A percentile compares a stretch with the other conserved stretches of the same genome.
Evolutionary conservation across 1,140 invertebrate genomes (phyloP).

Genomic region (Zaprionus tsacasi): DNA sequence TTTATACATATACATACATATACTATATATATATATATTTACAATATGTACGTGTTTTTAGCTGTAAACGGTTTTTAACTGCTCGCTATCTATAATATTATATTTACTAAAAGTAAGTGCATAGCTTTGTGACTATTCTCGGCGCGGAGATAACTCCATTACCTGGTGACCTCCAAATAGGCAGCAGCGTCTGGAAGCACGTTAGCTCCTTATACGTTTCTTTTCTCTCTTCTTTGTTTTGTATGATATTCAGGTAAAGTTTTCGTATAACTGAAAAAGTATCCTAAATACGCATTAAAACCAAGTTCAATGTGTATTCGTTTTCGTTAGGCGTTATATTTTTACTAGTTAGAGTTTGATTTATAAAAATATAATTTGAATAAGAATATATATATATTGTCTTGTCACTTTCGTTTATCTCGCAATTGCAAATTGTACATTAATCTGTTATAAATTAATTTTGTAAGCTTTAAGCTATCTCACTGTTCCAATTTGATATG

Average conservation of each 20-base stretch:
- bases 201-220: not conserved
- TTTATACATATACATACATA: conserved; percentile 20
- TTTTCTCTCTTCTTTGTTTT: not conserved
- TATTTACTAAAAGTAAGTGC: conserved; percentile 13
- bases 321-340: conserved; percentile 72
- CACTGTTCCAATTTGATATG: conserved; percentile 66
- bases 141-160: not conserved
- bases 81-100: conserved; percentile 32
- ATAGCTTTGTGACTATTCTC: not conserved
- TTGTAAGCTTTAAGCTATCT: conserved; percentile 40
- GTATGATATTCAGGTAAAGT: not conserved
- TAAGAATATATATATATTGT: conserved; percentile 67
- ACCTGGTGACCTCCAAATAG: not conserved
- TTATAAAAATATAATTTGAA: conserved; percentile 56
- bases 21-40: conserved; percentile 17
- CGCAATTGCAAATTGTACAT: conserved; percentile 13
- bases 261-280: not conserved
- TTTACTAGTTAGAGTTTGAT: conserved; percentile 67
- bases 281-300: not conserved
- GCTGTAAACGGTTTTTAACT: conserved; percentile 39
- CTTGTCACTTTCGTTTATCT: conserved; percentile 50
- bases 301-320: conserved; percentile 40
- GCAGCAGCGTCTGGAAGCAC: not conserved
- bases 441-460: conserved; percentile 32
- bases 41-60: conserved; percentile 39